A percentile compares a stretch with the other conserved stretches of the same genome.
phyloP scores from a whole-genome alignment of 1,140 invertebrate species.

The Tribolium castaneum region DNA sequence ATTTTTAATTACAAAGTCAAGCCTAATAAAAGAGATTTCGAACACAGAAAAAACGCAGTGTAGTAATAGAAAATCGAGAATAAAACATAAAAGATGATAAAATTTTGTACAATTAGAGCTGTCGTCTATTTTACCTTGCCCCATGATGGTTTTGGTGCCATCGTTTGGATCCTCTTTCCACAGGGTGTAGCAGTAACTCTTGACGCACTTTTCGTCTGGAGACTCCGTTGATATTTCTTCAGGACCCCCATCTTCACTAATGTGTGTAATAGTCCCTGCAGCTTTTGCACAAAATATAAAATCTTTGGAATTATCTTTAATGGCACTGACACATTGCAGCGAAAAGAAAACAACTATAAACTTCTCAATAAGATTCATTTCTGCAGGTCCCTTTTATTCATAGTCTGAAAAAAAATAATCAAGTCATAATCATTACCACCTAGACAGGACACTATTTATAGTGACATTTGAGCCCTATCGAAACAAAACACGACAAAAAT shows the following conservation, averaged over 20 bases:
- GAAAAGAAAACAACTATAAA: neutral
- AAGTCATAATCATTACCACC: neutral
- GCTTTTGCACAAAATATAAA: conserved; percentile 52
- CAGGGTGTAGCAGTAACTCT: conserved; percentile 60
- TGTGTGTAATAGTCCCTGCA: conserved; percentile 51
- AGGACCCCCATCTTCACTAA: conserved; percentile 52
- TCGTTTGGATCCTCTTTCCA: conserved; percentile 60
- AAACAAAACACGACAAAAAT: neutral
- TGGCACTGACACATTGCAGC: conserved; percentile 25
- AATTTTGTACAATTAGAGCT: neutral
- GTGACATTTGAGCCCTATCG: neutral
- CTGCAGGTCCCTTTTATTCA: neutral
- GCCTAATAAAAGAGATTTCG: too few species aligned
- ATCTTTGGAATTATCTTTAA: conserved; percentile 25
- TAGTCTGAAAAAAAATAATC: neutral
- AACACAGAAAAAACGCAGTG: too few species aligned
- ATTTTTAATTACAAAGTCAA: too few species aligned
- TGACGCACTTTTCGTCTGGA: conserved; percentile 48
- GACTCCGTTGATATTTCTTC: conserved; percentile 45
- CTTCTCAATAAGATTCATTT: conserved; percentile 11
- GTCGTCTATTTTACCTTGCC: conserved; percentile 56
- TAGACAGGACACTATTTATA: neutral
- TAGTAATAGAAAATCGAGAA: too few species aligned
- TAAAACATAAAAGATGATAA: too few species aligned
- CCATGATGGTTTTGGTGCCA: conserved; percentile 57